phyloP scores from a whole-genome alignment of 2,113 vertebrate genomes.

The Chionomys nivalis region DNA sequence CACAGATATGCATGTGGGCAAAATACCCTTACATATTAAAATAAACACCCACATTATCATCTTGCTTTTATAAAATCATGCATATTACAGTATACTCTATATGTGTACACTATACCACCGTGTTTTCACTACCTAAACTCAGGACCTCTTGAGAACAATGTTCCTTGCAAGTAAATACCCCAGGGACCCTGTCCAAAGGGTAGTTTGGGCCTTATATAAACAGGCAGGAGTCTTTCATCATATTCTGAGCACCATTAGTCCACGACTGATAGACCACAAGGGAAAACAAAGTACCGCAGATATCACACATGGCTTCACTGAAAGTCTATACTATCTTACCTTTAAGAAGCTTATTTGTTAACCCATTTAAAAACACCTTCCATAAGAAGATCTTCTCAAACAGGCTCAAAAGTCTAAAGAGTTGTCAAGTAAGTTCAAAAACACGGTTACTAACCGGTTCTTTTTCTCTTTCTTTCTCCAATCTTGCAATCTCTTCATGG shows the following conservation, averaged over 20 bases:
- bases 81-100: neutral
- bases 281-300: slow-evolving; percentile 65
- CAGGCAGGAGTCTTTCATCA: slow-evolving; percentile 74
- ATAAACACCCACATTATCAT: too few relatives aligned
- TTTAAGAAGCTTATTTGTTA: slow-evolving; percentile 47
- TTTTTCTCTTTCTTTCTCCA: slow-evolving; percentile 93
- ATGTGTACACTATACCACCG: neutral
- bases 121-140: neutral
- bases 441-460: slow-evolving; percentile 85
- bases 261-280: slow-evolving; percentile 43
- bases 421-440: slow-evolving; percentile 60
- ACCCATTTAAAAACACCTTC: neutral
- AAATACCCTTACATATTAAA: neutral
- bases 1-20: neutral
- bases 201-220: slow-evolving; percentile 63
- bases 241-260: slow-evolving; percentile 40
- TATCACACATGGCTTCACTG: slow-evolving; percentile 54
- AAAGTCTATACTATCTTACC: neutral
- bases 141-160: neutral
- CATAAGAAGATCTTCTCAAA: neutral
- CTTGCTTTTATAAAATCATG: neutral
- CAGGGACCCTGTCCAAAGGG: slow-evolving; percentile 7
- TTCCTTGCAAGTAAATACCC: slow-evolving; percentile 2
- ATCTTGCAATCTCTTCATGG: slow-evolving; percentile 89
- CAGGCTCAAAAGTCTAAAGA: neutral